phyloP scores from a whole-genome alignment of 2,113 vertebrate species.

The Falco punctatus region DNA sequence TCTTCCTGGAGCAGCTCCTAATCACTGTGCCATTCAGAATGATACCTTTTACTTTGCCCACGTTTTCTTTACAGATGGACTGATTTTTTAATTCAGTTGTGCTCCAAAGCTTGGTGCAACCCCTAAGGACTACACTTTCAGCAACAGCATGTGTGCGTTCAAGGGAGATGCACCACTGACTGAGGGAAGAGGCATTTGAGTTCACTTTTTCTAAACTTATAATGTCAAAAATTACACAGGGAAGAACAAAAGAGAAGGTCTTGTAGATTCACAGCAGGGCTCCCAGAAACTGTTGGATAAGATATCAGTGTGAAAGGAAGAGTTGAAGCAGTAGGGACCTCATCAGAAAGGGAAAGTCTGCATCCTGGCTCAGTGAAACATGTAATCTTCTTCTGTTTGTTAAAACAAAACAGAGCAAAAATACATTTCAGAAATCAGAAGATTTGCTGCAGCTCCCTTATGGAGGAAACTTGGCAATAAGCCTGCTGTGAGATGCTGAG shows the following conservation, averaged over 20 bases:
- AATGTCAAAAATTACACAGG: slow-evolving; percentile 31
- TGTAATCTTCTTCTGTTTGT: slow-evolving; percentile 35
- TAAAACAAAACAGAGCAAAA: slow-evolving; percentile 29
- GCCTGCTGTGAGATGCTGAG: slow-evolving; percentile 8
- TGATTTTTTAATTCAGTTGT: background rate
- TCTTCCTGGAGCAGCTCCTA: background rate
- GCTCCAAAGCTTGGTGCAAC: background rate
- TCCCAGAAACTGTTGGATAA: background rate
- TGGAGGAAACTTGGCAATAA: slow-evolving; percentile 4
- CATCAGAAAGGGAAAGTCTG: slow-evolving; percentile 1
- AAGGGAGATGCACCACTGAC: background rate
- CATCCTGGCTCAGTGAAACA: slow-evolving; percentile 25
- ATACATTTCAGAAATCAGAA: background rate
- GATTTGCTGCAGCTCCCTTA: slow-evolving; percentile 1
- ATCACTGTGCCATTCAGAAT: background rate
- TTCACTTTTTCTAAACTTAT: slow-evolving; percentile 20
- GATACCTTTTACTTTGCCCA: background rate
- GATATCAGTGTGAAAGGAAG: slow-evolving; percentile 6
- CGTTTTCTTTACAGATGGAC: background rate
- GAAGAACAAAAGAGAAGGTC: background rate
- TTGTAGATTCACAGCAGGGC: background rate
- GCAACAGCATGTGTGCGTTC: background rate
- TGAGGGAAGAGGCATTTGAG: background rate
- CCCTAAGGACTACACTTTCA: background rate
- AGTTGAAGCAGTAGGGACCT: slow-evolving; percentile 15